Base-by-base conservation (phyloP, 92 coral and sea anemone genomes). In the Parazoanthus swiftii region DNA sequence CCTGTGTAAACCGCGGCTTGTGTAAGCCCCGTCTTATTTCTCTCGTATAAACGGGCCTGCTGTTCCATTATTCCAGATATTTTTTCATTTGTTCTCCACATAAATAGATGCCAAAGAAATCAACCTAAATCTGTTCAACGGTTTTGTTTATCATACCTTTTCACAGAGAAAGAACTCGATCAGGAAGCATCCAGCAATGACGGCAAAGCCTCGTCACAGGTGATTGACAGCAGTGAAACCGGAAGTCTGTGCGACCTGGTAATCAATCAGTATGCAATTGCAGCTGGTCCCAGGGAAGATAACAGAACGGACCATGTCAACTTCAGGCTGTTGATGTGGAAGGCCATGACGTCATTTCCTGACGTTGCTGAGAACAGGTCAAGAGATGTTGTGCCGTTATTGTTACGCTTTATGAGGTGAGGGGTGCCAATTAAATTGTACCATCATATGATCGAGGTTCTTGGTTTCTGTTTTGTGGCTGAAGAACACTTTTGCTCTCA, bases 261-360 rank as follows among this genome's bases (percentile, higher is more conserved):
- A 26, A 85, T 58, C 63, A 58, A 86, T 26, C 90, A 91, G 86
- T 88, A 79, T 29, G 48, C 85, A 15, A 81, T 91, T 37, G 92
- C 93, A 33, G 77, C 81, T 23, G 95, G 94, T 23, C 89, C 90
- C 21, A 77, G 95, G 75, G 98, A 95, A 48, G 97, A 97, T 80
- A 92, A 89, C 93, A 86, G 98, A n/a, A 91, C 92, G 0, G 99
- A 97, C 85, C 91, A 93, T n/a, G 81, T 75, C 23, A 97, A 97
- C 92, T 97, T 93, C 89, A 94, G 99, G 76, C 78, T 89, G 80
- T 91, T 97, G 71, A 54, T 97, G 87, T 97, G 99, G 99, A 91
- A 97, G 81, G 91, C 97, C 1, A 94, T 97, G 99, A 95, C 95
- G 21, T 92, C 92, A 51, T 97, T 97, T 90, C 95, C 98, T 16